phyloP scores from a whole-genome alignment of 2,888 invertebrate species.

The Zaprionus lineosus region DNA sequence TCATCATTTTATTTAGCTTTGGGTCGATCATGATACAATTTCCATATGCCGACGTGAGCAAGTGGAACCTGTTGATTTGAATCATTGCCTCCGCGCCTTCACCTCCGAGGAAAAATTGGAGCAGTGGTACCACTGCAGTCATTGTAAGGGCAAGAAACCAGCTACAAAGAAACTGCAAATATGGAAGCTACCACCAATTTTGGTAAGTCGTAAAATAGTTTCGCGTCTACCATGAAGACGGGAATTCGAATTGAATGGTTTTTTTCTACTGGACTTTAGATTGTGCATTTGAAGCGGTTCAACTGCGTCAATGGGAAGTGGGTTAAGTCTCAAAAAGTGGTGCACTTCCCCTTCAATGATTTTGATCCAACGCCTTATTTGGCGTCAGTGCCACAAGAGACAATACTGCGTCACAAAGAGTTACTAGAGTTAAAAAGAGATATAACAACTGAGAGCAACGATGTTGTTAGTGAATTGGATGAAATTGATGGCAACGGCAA shows the following conservation, averaged over 20 bases:
- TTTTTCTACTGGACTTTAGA: conserved; percentile 84
- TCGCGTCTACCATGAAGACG: no score
- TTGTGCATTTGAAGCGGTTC: conserved; percentile 95
- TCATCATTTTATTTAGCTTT: conserved; percentile 84
- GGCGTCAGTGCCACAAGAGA: conserved; percentile 91
- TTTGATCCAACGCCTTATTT: conserved; percentile 94
- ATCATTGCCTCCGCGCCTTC: conserved; percentile 93
- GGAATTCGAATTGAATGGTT: no score
- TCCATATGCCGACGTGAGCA: conserved; percentile 87
- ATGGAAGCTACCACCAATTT: conserved; percentile 94
- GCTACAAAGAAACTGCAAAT: conserved; percentile 96
- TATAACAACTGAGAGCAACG: conserved; percentile 34
- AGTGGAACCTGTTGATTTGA: conserved; percentile 92
- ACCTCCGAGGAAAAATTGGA: conserved; percentile 93
- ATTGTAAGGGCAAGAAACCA: conserved; percentile 91
- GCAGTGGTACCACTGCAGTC: conserved; percentile 92
- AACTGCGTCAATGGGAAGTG: conserved; percentile 95
- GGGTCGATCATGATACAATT: conserved; percentile 90
- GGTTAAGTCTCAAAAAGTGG: conserved; percentile 97
- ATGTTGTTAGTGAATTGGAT: conserved; percentile 59
- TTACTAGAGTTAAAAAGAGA: conserved; percentile 82
- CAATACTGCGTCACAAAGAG: conserved; percentile 87
- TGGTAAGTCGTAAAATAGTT: conserved; percentile 84
- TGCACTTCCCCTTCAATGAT: conserved; percentile 92
- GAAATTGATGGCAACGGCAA: conserved; percentile 51